Evolutionary conservation across 2,797 vertebrate genomes (phyloP), one percentile per base, ranked within the genome.

Genomic region (Pipistrellus pygmaeus): DNA sequence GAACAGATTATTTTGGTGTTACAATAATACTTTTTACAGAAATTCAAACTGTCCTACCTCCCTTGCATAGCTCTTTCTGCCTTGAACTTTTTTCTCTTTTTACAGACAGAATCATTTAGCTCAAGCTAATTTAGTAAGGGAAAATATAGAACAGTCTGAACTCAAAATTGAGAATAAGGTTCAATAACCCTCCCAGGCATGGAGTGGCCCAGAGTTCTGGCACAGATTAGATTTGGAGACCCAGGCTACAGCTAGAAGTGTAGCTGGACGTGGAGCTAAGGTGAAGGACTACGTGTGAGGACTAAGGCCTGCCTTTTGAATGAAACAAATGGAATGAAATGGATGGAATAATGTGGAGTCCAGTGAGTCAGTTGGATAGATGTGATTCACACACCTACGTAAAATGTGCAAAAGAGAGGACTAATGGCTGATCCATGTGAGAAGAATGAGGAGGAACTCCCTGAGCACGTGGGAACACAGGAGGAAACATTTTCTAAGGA

Each of bases 1-100:
- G 88, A 95, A 95, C 75, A 94, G 78, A 94, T 95, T 94, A 93
- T 90, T 97, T 95, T 92, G 88, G 87, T 85, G 55, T 77, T 94
- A 88, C 20, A 89, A 94, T 91, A 97, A 96, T 73, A 94, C 77
- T 87, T 95, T 90, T 88, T 93, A 73, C 30, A 92, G 72, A 89
- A 82, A 93, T 93, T 94, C 80, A 92, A 90, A 88, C 62, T 83
- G 69, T 80, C 23, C 20, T 25, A 90, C 25, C 69, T 95, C 48
- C 48, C 81, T 95, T 91, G 69, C 27, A 78, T 3, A 91, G 66
- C 3, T 60, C 85, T 95, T 90, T 87, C 55, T 86, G 30, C 51
- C 69, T 95, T 83, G 38, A 83, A 60, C 85, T 60, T 13, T 94
- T 90, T 88, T 14, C 8, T 91, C 44, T 81, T 73, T 60, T 73